Evolutionary conservation across 2,113 vertebrate genomes (phyloP), one percentile per base, ranked within the genome.

Genomic region (Festucalex cinctus): DNA sequence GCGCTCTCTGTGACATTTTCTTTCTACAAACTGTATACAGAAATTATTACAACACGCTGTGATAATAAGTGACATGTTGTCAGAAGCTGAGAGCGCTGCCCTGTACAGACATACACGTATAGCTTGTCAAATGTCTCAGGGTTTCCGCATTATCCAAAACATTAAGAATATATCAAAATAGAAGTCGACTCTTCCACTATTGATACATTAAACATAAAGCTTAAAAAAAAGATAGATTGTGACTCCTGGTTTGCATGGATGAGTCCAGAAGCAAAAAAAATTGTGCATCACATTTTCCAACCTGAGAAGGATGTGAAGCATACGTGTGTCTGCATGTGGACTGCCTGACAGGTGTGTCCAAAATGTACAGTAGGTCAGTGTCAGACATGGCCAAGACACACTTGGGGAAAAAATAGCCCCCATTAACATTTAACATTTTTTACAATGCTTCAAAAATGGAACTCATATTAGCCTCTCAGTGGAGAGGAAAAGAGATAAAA

Each of bases 361-460:
- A n/a, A 51, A 24, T 63, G 17, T 26, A 46, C 39, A 4, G 56
- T 37, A 26, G 65, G 66, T 51, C 59, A 61, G 61, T 36, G 20
- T 66, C 53, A 82, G 74, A 78, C 71, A 35, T 70, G 75, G 74
- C 79, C 79, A 48, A 12, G 83, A 80, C 85, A 76, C 71, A 69
- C 80, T 73, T 88, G 5, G 5, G 5, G 16, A 46, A 89, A 89
- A 91, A 91, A 90, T 86, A 90, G 86, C 83, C 78, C 54, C 78
- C 80, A 87, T 92, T 90, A 90, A 90, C 87, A 88, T 90, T 91
- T 90, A 89, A 88, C 84, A 81, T 85, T 82, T 87, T 86, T 82
- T 65, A 78, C 79, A 77, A 88, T 91, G 90, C 90, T 88, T 85
- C 72, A 73, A 83, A 86, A 80, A 84, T 78, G 71, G 78, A 78